phyloP scores from a whole-genome alignment of 2,888 invertebrate species.

The Cepaea hortensis region DNA sequence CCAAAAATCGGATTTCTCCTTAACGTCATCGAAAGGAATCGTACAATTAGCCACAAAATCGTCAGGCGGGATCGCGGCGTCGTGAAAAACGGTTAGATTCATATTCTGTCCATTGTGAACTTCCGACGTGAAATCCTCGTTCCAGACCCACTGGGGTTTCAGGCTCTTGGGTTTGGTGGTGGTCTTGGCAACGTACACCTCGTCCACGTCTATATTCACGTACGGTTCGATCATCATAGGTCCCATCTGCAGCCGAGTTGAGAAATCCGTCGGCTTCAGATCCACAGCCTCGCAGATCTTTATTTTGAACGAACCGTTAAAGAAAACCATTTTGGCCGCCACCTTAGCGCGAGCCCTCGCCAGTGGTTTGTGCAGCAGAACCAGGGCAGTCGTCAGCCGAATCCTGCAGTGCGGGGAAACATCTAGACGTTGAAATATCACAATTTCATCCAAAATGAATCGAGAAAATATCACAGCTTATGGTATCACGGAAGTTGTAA shows the following conservation, averaged over 20 bases:
- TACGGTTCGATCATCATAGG: conserved; percentile 91
- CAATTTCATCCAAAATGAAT: conserved; percentile 49
- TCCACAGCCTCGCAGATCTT: conserved; percentile 98
- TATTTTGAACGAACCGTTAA: conserved; percentile 96
- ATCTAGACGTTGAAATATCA: conserved; percentile 37
- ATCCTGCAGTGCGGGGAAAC: conserved; percentile 46
- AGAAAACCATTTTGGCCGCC: conserved; percentile 76
- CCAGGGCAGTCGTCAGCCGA: conserved; percentile 33
- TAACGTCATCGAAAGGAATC: conserved; percentile 94
- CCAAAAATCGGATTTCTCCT: conserved; percentile 88
- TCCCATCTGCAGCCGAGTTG: conserved; percentile 75
- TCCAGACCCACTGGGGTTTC: conserved; percentile 90
- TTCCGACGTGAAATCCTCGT: conserved; percentile 93
- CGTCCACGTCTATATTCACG: conserved; percentile 96
- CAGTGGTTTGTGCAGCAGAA: conserved; percentile 27
- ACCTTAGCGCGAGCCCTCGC: conserved; percentile 32
- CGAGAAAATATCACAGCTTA: conserved; percentile 46
- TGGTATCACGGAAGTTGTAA: conserved; percentile 61
- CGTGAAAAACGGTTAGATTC: conserved; percentile 98
- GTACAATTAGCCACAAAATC: conserved; percentile 99
- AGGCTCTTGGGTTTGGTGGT: conserved; percentile 94
- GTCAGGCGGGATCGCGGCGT: conserved; percentile 98
- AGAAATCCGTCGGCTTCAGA: conserved; percentile 95
- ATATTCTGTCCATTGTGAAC: conserved; percentile 92
- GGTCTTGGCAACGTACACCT: conserved; percentile 92